Evolutionary conservation across 2,113 vertebrate species (phyloP), one percentile per base, ranked within the genome.

Genomic region (Perognathus longimembris): DNA sequence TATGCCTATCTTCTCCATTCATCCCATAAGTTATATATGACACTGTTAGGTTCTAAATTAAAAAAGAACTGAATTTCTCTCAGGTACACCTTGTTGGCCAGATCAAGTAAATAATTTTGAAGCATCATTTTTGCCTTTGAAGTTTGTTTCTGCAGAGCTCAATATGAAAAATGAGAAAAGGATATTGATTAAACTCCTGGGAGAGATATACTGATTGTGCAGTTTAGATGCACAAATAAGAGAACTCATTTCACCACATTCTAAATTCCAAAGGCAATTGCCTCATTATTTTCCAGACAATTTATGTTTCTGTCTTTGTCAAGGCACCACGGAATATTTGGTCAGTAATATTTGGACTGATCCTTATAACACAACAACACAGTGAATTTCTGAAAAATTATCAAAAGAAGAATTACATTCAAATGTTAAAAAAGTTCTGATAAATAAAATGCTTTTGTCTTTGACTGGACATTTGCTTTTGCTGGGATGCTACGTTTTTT

Each of bases 181-280:
- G 45, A 95, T 91, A 90, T 63, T 93, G 70, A 95, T 97, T 92
- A 95, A 57, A 30, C 74, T 94, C 54, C 50, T 63, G 70, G 50
- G 59, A 95, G 59, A 94, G 89, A 88, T 90, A 79, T 12, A 85
- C 28, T 91, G 78, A 94, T 78, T 93, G 45, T 42, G 77, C 88
- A 91, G 18, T 85, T 57, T 73, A 90, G 28, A 32, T 61, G 7
- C 59, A 76, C n/a, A 80, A 89, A 94, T 54, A 71, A 91, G 59
- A 90, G 28, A 83, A 88, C 78, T 92, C 22, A 75, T 94, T 96
- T 63, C 12, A 79, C 28, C 15, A 6, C 20, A 85, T 59, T 32
- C 26, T 74, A 57, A 84, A 88, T 78, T 95, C 69, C 73, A 89
- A 80, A 91, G 45, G 38, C 40, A 91, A 78, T 90, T 94, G 70